A percentile compares a stretch with the other conserved stretches of the same genome.
phyloP scores from a whole-genome alignment of 2,888 invertebrate genomes.

The Sturmia bella region DNA sequence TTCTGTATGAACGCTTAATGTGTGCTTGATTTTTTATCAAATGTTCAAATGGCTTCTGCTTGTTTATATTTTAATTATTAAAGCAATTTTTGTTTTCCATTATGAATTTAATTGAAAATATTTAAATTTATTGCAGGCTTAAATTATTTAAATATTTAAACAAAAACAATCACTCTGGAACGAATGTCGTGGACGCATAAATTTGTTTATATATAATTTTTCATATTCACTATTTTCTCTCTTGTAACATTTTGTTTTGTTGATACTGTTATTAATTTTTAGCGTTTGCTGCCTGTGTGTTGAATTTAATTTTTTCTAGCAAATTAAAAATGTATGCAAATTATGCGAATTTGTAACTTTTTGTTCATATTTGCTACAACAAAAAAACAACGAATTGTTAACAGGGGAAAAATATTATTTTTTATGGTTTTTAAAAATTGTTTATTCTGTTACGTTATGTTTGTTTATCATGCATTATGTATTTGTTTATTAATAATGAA shows the following conservation, averaged over 20 bases:
- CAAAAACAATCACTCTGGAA: constrained; percentile 4
- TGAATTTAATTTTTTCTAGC: constrained; percentile 27
- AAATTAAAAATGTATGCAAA: constrained; percentile 59
- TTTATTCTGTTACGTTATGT: constrained; percentile 55
- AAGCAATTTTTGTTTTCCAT: constrained; percentile 14
- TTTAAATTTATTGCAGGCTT: constrained; percentile 53
- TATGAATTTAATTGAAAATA: constrained; percentile 46
- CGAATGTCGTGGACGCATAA: constrained; percentile 14
- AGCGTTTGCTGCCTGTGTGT: constrained; percentile 3
- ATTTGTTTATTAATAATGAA: constrained; percentile 69
- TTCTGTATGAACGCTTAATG: neutral
- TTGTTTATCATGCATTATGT: constrained; percentile 66
- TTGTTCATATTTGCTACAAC: constrained; percentile 31
- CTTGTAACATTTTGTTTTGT: constrained; percentile 10
- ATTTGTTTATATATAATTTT: constrained; percentile 20
- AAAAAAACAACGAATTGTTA: constrained; percentile 16
- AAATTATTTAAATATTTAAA: constrained; percentile 43
- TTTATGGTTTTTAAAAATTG: constrained; percentile 36
- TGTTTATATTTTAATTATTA: neutral
- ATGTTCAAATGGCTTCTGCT: neutral
- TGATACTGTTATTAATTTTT: constrained; percentile 12
- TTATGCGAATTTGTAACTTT: constrained; percentile 45
- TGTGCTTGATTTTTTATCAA: constrained; percentile 27
- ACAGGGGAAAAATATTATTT: neutral
- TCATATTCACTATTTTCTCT: constrained; percentile 30